A percentile compares a stretch with the other conserved stretches of the same genome.
Conservation (phyloP, 2,113 vertebrate species). For the Chelonoidis abingdonii region DNA sequence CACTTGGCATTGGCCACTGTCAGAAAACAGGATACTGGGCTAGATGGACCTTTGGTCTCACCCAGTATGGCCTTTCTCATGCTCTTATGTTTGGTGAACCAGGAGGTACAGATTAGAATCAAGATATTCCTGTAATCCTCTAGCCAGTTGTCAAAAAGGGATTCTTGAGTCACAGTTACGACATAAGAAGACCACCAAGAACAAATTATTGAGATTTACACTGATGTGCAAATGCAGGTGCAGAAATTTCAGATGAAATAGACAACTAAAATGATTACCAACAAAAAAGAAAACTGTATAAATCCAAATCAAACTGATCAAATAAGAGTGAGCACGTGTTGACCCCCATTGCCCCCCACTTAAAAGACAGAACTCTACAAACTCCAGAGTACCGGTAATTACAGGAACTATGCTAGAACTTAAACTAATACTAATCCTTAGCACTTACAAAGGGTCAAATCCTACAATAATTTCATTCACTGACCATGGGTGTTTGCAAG, state of each 20-base stretch:
- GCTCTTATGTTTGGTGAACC: no score
- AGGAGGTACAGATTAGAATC: no score
- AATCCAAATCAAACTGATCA: not conserved
- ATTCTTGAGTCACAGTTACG: not conserved
- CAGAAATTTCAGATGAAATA: slow-evolving; percentile 15
- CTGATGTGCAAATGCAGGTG: not conserved
- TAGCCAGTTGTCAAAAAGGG: no score
- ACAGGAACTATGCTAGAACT: not conserved
- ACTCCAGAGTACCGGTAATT: not conserved
- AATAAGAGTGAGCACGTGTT: not conserved
- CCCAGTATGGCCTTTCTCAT: no score
- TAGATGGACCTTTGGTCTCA: no score
- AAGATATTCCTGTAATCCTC: no score
- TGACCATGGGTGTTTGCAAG: slow-evolving; percentile 37
- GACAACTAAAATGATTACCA: not conserved
- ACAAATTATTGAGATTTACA: slow-evolving; percentile 19
- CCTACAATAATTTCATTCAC: not conserved
- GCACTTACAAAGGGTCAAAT: slow-evolving; percentile 44
- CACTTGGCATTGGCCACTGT: no score
- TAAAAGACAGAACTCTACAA: not conserved
- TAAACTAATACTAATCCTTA: not conserved
- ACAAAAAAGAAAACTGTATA: not conserved
- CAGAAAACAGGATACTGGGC: no score
- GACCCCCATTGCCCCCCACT: not conserved
- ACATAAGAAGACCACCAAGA: not conserved